Conservation (phyloP, 2,888 invertebrate genomes). For the Dynastes tityus region DNA sequence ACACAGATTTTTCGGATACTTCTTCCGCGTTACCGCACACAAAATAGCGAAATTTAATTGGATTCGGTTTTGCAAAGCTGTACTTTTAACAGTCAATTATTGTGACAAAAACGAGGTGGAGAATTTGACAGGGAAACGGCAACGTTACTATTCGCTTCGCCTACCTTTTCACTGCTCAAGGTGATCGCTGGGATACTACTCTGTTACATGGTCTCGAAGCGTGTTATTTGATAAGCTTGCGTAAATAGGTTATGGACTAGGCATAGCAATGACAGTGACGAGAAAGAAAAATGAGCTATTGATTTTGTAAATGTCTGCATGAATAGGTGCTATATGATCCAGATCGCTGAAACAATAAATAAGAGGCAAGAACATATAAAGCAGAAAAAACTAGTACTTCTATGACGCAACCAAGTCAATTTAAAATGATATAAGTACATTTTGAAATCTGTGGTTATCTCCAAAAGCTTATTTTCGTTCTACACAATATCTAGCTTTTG, state of each 20-base stretch:
- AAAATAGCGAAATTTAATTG: conserved; percentile 24
- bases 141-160: neutral
- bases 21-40: neutral
- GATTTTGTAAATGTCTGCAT: too few species aligned
- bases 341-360: too few species aligned
- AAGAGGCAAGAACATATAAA: too few species aligned
- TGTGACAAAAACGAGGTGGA: neutral
- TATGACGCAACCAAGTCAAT: too few species aligned
- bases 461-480: too few species aligned
- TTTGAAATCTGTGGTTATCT: too few species aligned
- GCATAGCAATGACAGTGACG: neutral
- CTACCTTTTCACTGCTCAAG: conserved; percentile 9
- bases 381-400: too few species aligned
- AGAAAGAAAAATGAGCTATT: neutral
- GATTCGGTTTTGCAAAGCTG: conserved; percentile 27
- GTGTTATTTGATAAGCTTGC: conserved; percentile 12
- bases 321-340: too few species aligned
- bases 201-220: neutral
- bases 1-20: conserved; percentile 18
- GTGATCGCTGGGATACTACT: neutral
- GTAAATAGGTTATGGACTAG: neutral
- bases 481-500: too few species aligned
- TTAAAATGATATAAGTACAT: too few species aligned
- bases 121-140: conserved; percentile 9
- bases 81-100: conserved; percentile 20